Conservation (phyloP, 2,797 vertebrate species). For the Podarcis lilfordi region DNA sequence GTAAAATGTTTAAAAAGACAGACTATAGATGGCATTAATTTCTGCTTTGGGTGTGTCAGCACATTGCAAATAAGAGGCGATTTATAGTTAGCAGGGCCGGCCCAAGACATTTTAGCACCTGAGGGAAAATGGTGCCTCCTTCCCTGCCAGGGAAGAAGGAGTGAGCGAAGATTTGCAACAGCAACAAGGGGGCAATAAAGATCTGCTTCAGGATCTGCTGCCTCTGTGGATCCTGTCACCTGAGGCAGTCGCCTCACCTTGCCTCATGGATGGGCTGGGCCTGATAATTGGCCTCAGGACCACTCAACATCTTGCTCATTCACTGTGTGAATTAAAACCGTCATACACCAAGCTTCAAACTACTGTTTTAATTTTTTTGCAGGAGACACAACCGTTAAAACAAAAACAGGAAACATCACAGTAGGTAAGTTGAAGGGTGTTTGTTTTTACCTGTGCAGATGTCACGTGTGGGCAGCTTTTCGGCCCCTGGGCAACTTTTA, state of each 20-base stretch:
- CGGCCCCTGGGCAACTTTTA: not conserved
- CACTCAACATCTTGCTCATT: not conserved
- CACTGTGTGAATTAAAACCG: not conserved
- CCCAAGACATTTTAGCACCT: too few relatives aligned
- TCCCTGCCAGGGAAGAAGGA: too few relatives aligned
- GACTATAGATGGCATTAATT: not conserved
- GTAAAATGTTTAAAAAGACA: not conserved
- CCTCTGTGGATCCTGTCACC: too few relatives aligned
- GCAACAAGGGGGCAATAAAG: too few relatives aligned
- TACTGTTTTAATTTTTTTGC: slow-evolving; percentile 46
- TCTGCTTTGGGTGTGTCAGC: not conserved
- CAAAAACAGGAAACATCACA: slow-evolving; percentile 84
- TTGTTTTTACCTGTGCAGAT: not conserved
- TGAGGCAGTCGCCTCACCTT: too few relatives aligned
- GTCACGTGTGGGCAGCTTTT: not conserved
- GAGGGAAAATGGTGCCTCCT: too few relatives aligned
- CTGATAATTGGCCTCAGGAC: not conserved
- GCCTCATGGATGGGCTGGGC: too few relatives aligned
- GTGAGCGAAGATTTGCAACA: too few relatives aligned
- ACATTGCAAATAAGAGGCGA: not conserved
- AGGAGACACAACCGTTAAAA: slow-evolving; percentile 87
- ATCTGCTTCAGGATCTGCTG: too few relatives aligned
- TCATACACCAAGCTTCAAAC: slow-evolving; percentile 20
- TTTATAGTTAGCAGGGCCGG: not conserved
- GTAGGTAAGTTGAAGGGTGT: slow-evolving; percentile 82